phyloP scores from a whole-genome alignment of 2,888 invertebrate species.

The Melipona bicolor region DNA sequence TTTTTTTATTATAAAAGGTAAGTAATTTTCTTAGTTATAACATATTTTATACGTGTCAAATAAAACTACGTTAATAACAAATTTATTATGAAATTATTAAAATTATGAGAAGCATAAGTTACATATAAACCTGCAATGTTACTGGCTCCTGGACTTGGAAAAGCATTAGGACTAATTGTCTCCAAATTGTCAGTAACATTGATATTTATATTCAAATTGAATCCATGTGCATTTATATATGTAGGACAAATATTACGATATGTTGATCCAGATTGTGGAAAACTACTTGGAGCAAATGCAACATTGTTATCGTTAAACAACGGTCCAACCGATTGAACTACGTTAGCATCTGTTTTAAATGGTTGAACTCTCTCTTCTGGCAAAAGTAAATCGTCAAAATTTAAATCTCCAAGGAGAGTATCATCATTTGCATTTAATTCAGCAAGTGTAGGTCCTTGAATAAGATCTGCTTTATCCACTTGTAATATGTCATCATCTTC shows the following conservation, averaged over 20 bases:
- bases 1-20: background rate
- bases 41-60: background rate
- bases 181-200: conserved; percentile 80
- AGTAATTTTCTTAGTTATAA: background rate
- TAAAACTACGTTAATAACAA: background rate
- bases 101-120: background rate
- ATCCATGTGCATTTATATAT: conserved; percentile 72
- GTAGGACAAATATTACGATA: conserved; percentile 74
- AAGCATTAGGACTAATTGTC: conserved; percentile 80
- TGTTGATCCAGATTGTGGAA: conserved; percentile 77
- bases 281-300: conserved; percentile 79
- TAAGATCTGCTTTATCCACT: conserved; percentile 94
- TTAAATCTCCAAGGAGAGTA: conserved; percentile 92
- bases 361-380: conserved; percentile 87
- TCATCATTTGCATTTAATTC: conserved; percentile 95
- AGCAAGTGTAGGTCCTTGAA: conserved; percentile 93
- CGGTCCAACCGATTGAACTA: conserved; percentile 63
- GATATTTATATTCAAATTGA: conserved; percentile 75
- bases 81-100: background rate
- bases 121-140: conserved; percentile 77
- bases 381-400: conserved; percentile 92
- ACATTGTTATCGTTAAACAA: conserved; percentile 68
- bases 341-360: conserved; percentile 68
- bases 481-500: conserved; percentile 95
- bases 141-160: conserved; percentile 82